Evolutionary conservation across 2,888 invertebrate genomes (phyloP), one percentile per base, ranked within the genome.

Genomic region (Malacosoma neustria): DNA sequence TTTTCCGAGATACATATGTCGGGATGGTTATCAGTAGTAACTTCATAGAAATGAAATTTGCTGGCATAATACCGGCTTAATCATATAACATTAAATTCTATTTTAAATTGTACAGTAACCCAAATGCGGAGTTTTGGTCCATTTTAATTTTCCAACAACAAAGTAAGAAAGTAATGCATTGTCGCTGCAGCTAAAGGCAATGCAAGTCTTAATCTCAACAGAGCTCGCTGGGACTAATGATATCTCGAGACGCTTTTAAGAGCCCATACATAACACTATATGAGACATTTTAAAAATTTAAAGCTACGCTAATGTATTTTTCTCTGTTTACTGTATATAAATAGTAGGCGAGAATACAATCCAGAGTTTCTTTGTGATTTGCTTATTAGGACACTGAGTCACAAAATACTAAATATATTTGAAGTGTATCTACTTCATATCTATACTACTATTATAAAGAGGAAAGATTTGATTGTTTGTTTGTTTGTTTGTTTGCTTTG

Each of bases 211-310:
- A 81, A 82, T 82, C 79, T 79, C 53, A 49, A 60, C 60, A 63
- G 42, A 67, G 73, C 66, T 57, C 63, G 51, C 66, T 68, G 55
- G 63, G 50, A 66, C 69, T 85, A 85, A 85, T 82, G 85, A 84
- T 84, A 84, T 82, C 80, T 75, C 72, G 65, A 72, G 77, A 73
- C 67, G 67, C 76, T 67, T 72, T 81, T 82, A 81, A 81, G 74
- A 74, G 71, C 68, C 74, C 84, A 81, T 84, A 82, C 70, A 82
- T 84, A 76, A 81, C 80, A 71, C 71, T 85, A 68, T 76, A 81
- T 71, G 82, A 67, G 85, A 85, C 84, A 65, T 84, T 85, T 85
- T 85, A 80, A 75, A 77, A 84, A 85, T 84, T 81, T 85, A 85
- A 82, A 69, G 63, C 80, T 73, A 74, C 80, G 59, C 65, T 82